phyloP scores from a whole-genome alignment of 2,113 vertebrate genomes.

The Sigmodon hispidus region DNA sequence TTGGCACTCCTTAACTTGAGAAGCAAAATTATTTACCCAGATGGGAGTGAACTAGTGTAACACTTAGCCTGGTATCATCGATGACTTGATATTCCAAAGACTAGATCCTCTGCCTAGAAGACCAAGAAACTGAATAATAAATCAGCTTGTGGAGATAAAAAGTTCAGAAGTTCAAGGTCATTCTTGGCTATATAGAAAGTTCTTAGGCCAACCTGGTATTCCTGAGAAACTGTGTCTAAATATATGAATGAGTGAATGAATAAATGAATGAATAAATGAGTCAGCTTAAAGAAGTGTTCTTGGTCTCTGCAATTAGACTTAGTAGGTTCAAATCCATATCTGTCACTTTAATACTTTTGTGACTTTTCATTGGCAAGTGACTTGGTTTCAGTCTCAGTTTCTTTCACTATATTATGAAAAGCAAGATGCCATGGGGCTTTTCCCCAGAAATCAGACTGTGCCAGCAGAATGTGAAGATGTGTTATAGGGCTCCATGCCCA shows the following conservation, averaged over 20 bases:
- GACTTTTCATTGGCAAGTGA: conserved; percentile 2
- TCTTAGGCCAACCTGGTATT: neutral
- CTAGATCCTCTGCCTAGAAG: neutral
- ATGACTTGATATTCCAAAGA: neutral
- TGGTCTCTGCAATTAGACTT: neutral
- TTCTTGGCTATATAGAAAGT: neutral
- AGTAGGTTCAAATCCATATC: conserved; percentile 17
- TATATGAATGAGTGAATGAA: neutral
- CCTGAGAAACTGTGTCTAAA: neutral
- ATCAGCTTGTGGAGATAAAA: neutral
- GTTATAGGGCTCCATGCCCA: neutral
- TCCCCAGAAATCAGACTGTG: neutral
- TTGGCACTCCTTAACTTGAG: neutral
- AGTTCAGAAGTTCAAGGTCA: neutral
- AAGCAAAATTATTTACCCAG: neutral
- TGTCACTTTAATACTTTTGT: neutral
- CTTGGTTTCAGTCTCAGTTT: conserved; percentile 30
- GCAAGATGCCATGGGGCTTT: neutral
- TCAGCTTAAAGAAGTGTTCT: neutral
- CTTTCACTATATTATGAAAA: conserved; percentile 20
- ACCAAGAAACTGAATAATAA: conserved; percentile 19
- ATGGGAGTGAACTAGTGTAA: neutral
- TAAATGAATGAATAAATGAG: neutral
- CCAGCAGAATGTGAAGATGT: neutral
- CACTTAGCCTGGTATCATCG: neutral